A percentile compares a stretch with the other conserved stretches of the same genome.
Conservation (phyloP, 2,113 vertebrate genomes). For the Phyllopteryx taeniolatus region DNA sequence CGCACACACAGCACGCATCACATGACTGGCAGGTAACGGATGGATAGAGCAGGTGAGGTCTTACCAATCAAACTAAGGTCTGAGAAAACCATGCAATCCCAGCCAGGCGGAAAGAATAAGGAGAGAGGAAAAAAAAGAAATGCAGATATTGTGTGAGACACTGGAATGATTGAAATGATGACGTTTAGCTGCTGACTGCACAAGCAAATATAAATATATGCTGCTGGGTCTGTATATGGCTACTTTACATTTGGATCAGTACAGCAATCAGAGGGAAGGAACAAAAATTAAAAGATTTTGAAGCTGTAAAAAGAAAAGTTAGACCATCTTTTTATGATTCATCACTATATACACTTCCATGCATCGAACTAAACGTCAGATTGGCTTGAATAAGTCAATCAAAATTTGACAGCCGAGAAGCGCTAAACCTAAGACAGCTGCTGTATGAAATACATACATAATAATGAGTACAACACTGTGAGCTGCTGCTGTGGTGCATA, state of each 20-base stretch:
- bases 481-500: constrained; percentile 18
- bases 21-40: constrained; percentile 54
- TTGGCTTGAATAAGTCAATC: not conserved
- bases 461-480: constrained; percentile 37
- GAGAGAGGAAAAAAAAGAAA: constrained; percentile 53
- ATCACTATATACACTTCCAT: constrained; percentile 31
- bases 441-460: constrained; percentile 10
- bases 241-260: not conserved
- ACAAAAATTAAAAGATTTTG: constrained; percentile 21
- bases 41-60: constrained; percentile 77
- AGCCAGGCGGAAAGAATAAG: constrained; percentile 69
- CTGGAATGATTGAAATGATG: constrained; percentile 57
- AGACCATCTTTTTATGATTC: constrained; percentile 15
- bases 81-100: constrained; percentile 97
- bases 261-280: constrained; percentile 16
- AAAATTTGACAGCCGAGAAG: constrained; percentile 16
- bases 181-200: constrained; percentile 42
- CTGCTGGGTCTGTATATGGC: constrained; percentile 20
- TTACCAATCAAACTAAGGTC: constrained; percentile 99
- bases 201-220: constrained; percentile 42
- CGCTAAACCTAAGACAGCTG: constrained; percentile 9
- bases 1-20: constrained; percentile 34
- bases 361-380: constrained; percentile 25
- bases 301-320: constrained; percentile 50
- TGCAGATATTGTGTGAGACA: constrained; percentile 66